phyloP scores from a whole-genome alignment of 2,113 vertebrate genomes.

The Setophaga petechia region DNA sequence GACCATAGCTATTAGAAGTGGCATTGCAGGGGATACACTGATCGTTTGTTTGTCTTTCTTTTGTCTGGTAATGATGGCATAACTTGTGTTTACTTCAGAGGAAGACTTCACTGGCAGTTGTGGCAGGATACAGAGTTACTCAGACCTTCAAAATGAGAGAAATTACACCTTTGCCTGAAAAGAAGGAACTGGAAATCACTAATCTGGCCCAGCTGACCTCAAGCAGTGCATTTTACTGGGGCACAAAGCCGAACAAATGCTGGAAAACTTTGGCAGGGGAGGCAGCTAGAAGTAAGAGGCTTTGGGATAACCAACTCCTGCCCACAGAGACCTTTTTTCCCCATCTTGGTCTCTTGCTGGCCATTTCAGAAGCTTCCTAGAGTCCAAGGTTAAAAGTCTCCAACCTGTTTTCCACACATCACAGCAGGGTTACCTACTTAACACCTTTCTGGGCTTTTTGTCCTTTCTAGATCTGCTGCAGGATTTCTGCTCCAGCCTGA shows the following conservation, averaged over 20 bases:
- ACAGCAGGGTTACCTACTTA: neutral
- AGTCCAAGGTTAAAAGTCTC: neutral
- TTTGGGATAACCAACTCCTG: neutral
- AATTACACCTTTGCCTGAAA: neutral
- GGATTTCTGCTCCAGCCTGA: neutral
- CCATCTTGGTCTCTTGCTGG: neutral
- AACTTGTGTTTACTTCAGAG: neutral
- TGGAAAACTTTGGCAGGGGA: neutral
- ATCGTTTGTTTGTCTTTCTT: neutral
- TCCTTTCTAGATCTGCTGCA: neutral
- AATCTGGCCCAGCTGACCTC: neutral
- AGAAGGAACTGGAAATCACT: neutral
- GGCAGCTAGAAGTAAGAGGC: neutral
- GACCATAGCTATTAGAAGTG: neutral
- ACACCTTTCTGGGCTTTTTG: neutral
- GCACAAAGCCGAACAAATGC: neutral
- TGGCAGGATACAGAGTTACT: neutral
- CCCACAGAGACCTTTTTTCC: neutral
- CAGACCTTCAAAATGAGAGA: neutral
- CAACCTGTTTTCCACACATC: neutral
- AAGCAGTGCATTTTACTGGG: neutral
- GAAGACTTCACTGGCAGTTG: neutral
- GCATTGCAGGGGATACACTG: accelerated
- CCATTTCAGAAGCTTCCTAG: neutral
- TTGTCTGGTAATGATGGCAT: neutral